Percentiles rank a stretch among this genome's conserved stretches.
Conservation (phyloP, 2,888 invertebrate species). For the Diarsia brunnea region DNA sequence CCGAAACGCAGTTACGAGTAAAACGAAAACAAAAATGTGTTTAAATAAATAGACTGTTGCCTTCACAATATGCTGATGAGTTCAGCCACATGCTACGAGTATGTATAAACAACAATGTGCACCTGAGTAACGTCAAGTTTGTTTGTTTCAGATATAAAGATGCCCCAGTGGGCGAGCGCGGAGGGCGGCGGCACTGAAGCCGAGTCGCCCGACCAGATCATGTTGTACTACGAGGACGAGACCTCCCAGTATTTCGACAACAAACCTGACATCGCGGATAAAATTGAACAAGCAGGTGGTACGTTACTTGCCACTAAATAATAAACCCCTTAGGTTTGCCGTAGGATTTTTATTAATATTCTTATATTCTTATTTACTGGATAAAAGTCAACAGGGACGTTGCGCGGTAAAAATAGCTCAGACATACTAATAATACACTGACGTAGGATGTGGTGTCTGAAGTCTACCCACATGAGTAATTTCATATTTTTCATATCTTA, state of each 20-base stretch:
- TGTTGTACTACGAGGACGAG: constrained; percentile 80
- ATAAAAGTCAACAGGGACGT: neutral
- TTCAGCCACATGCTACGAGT: neutral
- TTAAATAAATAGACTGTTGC: neutral
- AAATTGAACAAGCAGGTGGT: constrained; percentile 83
- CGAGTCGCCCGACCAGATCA: constrained; percentile 79
- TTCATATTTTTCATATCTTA: neutral
- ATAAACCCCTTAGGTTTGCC: neutral
- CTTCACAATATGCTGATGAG: neutral
- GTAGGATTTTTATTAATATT: no score
- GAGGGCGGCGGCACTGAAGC: constrained; percentile 78
- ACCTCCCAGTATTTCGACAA: constrained; percentile 78
- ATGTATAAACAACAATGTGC: constrained; percentile 9
- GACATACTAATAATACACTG: neutral
- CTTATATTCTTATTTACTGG: no score
- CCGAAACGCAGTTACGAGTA: neutral
- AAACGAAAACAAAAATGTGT: neutral
- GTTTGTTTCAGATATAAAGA: constrained; percentile 67
- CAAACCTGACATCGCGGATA: constrained; percentile 77
- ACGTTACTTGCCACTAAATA: constrained; percentile 30
- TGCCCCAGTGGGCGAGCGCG: constrained; percentile 84
- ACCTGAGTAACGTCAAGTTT: constrained; percentile 24
- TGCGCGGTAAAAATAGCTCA: neutral
- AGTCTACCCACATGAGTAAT: neutral
- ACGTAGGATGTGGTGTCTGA: neutral